These are phyloP conservation scores for Typhlomys cinereus DNA, from an alignment of 2,113 vertebrate genomes.

Conservation along the genomic window DNA sequence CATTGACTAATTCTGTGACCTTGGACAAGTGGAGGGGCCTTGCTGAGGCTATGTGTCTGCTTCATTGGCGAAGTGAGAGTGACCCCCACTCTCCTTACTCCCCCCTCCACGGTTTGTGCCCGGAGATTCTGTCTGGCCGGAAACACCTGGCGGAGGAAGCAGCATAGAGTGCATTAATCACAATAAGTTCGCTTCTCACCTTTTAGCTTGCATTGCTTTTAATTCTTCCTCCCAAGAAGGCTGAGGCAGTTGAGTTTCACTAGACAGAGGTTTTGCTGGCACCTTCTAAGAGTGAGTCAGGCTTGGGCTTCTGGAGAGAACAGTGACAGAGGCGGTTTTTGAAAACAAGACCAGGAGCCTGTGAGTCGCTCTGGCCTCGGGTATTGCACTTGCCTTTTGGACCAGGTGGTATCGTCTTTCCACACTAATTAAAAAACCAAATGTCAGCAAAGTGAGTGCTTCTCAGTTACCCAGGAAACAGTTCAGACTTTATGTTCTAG, in stretches of 20 bases:
- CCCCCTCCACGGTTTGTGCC: background rate
- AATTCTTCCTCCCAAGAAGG: background rate
- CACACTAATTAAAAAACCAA: conserved; percentile 5
- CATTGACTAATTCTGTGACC: background rate
- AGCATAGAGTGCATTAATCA: background rate
- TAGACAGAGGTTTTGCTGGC: background rate
- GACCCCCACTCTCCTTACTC: too few relatives aligned
- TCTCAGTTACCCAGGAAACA: background rate
- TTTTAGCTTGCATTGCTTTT: conserved; percentile 29
- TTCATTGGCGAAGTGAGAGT: background rate
- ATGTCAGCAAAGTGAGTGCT: conserved; percentile 13
- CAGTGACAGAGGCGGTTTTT: background rate
- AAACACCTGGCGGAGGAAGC: background rate
- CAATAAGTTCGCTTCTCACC: background rate
- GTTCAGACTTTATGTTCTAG: conserved; percentile 8
- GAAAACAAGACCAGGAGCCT: background rate
- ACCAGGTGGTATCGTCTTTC: background rate
- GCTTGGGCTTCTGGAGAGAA: conserved; percentile 26
- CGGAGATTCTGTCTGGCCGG: background rate
- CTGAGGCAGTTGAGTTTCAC: background rate
- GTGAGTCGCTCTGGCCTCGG: background rate
- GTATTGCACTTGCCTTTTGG: background rate
- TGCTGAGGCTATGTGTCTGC: background rate
- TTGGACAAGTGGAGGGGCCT: conserved; percentile 25
- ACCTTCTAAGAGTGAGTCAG: conserved; percentile 30